Conservation (phyloP, 2,888 invertebrate genomes). For the Eustalomyia histrio region DNA sequence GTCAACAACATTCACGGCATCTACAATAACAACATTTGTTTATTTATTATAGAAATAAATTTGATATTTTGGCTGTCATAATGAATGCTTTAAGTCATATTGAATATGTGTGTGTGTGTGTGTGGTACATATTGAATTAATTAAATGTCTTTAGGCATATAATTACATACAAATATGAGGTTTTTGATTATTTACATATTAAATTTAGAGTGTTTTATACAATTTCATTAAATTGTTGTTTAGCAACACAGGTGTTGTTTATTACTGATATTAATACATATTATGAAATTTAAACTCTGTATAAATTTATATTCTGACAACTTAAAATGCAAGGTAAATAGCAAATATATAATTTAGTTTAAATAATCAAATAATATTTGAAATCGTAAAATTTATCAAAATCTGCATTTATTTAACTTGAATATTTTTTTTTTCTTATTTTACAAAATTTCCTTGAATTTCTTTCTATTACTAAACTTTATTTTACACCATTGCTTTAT, state of each 20-base stretch:
- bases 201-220: background rate
- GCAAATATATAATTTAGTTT: too few relatives aligned
- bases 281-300: constrained; percentile 8
- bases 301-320: background rate
- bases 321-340: background rate
- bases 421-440: too few relatives aligned
- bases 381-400: too few relatives aligned
- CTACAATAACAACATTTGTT: background rate
- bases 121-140: constrained; percentile 50
- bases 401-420: too few relatives aligned
- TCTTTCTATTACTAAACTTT: background rate
- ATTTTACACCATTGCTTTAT: background rate
- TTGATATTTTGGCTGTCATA: constrained; percentile 38
- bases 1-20: background rate
- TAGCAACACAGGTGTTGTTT: constrained; percentile 12
- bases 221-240: constrained; percentile 9
- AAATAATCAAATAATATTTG: too few relatives aligned
- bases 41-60: constrained; percentile 21
- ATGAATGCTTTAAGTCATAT: constrained; percentile 22
- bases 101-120: background rate
- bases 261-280: too few relatives aligned
- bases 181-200: background rate
- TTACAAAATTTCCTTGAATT: too few relatives aligned
- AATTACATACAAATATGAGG: constrained; percentile 32
- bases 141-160: constrained; percentile 48